Conservation (phyloP, 2,888 invertebrate genomes). For the Calliopum simillimum region DNA sequence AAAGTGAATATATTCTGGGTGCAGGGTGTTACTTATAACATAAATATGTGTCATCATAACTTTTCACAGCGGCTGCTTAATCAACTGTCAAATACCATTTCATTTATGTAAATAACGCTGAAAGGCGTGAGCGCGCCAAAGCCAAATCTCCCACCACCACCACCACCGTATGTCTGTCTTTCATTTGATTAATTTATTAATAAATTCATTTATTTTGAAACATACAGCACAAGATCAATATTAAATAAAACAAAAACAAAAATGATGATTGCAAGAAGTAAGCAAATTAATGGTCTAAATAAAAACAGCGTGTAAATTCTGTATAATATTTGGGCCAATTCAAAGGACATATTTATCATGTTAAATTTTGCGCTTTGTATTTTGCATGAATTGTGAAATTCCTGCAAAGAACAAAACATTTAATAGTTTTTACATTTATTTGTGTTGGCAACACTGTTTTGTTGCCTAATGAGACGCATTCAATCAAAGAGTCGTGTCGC, state of each 20-base stretch:
- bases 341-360: not conserved
- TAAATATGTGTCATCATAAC: not conserved
- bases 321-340: not conserved
- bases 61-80: conserved; percentile 20
- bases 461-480: no score
- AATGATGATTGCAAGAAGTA: not conserved
- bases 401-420: no score
- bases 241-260: not conserved
- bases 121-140: not conserved
- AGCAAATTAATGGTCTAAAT: conserved; percentile 6
- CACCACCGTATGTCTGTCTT: no score
- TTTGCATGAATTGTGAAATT: no score
- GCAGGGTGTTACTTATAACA: no score
- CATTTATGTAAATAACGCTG: conserved; percentile 1
- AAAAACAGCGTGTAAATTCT: no score
- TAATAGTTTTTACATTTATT: no score
- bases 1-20: no score
- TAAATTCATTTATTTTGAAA: not conserved
- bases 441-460: no score
- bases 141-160: no score
- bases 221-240: not conserved
- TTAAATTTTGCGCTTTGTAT: no score
- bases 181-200: not conserved
- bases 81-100: conserved; percentile 27
- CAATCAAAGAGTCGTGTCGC: no score